These are phyloP conservation scores for Kryptopterus vitreolus DNA, from an alignment of 2,797 vertebrate species.

Conservation along the genomic window DNA sequence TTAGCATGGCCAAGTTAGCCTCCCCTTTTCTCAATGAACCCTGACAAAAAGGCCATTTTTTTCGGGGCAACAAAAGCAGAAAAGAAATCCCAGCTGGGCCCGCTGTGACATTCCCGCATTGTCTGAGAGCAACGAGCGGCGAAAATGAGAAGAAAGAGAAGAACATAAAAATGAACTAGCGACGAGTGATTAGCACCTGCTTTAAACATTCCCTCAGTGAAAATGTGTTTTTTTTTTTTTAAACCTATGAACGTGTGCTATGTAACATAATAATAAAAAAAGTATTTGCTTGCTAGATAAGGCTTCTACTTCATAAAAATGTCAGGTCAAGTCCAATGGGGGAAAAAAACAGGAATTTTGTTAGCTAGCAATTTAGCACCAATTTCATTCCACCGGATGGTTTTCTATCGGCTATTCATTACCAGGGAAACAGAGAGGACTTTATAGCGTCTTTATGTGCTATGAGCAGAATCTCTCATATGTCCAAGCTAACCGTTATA, in stretches of 20 bases:
- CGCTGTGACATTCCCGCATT: constrained; percentile 73
- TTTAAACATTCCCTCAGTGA: background rate
- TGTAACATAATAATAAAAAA: too few species aligned
- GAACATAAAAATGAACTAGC: constrained; percentile 6
- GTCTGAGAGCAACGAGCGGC: constrained; percentile 51
- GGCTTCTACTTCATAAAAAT: background rate
- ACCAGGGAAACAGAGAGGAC: background rate
- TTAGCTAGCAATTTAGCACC: background rate
- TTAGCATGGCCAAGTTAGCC: constrained; percentile 70
- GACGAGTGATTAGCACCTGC: constrained; percentile 21
- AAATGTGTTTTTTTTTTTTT: background rate
- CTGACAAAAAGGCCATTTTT: constrained; percentile 81
- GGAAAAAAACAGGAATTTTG: too few species aligned
- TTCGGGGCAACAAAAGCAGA: constrained; percentile 77
- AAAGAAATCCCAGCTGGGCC: constrained; percentile 78
- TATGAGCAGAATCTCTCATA: background rate
- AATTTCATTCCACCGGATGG: background rate
- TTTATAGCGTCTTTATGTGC: background rate
- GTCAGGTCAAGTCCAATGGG: background rate
- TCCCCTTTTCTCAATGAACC: constrained; percentile 67
- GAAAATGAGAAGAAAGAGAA: background rate
- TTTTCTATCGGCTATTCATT: background rate
- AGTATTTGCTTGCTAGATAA: background rate
- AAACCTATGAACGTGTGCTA: too few species aligned
- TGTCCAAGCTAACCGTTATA: background rate